Base-by-base conservation (phyloP, 2,888 invertebrate genomes). In the Scaptomyza reducta region DNA sequence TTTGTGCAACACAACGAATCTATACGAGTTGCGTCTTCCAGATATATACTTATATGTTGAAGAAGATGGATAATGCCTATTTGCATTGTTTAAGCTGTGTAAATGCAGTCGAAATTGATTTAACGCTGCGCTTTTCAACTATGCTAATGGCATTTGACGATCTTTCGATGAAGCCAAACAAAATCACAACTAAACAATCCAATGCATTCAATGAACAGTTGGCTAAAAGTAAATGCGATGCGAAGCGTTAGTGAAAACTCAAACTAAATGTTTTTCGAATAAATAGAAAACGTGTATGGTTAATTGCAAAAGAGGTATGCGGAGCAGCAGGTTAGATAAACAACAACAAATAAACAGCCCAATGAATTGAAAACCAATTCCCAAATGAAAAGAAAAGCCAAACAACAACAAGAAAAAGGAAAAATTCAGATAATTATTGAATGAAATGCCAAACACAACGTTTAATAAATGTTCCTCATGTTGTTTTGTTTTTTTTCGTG, bases 101-200 rank as follows among this genome's bases (percentile, higher is more conserved):
- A 41, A 46, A 14, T 40, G 50, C 53, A 65, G 49, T 71, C n/a
- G 35, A 73, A 73, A 71, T 65, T 75, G 65, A 75, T 73, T 73
- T 70, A 63, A 35, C 31, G 42, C 46, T 56, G 69, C 70, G 38
- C 61, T 69, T 46, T 51, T 51, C 31, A 60, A 40, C 60, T 40
- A 45, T 35, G 69, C 77, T 77, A 75, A 75, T 75, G 69, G 69
- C 77, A 77, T 69, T 75, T 77, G 57, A 56, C 67, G 54, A 61
- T 61, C 46, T 58, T 56, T 33, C 45, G 55, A 31, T 73, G 74
- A 75, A 75, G 74, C 74, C 75, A 74, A 70, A 77, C 61, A 77
- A 77, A 73, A 57, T 74, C 77, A 57, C 53, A 45, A 54, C 71
- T 56, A 53, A 45, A 54, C 71, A 57, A 53, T 33, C 40, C 57